Evolutionary conservation across 2,797 vertebrate genomes (phyloP).

Genomic region (Pangasius mekongensis): DNA sequence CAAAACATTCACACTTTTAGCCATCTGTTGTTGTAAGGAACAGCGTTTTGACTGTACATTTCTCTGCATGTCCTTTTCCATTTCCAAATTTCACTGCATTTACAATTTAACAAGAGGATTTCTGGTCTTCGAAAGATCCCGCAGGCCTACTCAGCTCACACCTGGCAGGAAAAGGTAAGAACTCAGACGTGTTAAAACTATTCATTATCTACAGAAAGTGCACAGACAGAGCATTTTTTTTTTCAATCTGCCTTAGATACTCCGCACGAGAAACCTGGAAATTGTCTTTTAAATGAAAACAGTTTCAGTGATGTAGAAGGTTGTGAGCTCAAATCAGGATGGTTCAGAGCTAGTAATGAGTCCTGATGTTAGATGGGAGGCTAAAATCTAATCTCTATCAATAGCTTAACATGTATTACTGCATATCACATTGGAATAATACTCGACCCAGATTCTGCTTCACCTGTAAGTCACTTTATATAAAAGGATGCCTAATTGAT

Average conservation of each 20-base stretch:
- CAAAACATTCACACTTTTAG: not conserved
- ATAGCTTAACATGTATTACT: not conserved
- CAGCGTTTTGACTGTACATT: not conserved
- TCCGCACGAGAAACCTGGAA: not conserved
- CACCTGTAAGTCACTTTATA: not conserved
- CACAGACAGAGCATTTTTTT: slow-evolving; percentile 17
- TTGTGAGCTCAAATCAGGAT: not conserved
- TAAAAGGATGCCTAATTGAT: not conserved
- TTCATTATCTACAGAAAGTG: slow-evolving; percentile 44
- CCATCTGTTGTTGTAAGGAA: not conserved
- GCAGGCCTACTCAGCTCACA: not conserved
- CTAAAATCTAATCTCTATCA: not conserved
- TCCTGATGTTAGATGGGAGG: not conserved
- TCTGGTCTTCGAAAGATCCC: slow-evolving; percentile 17
- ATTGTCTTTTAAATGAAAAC: not conserved
- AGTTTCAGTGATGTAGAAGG: not conserved
- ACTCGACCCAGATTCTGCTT: not conserved
- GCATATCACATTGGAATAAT: not conserved
- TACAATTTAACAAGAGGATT: slow-evolving; percentile 14
- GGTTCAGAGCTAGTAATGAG: not conserved
- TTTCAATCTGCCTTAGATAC: not conserved
- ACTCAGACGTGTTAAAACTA: slow-evolving; percentile 22
- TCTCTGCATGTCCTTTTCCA: not conserved
- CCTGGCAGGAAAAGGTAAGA: slow-evolving; percentile 24
- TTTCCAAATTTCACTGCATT: not conserved